A percentile compares a stretch with the other conserved stretches of the same genome.
These are phyloP conservation scores for Chrosomus eos DNA, from an alignment of 2,797 vertebrate species.

Conservation along the genomic window DNA sequence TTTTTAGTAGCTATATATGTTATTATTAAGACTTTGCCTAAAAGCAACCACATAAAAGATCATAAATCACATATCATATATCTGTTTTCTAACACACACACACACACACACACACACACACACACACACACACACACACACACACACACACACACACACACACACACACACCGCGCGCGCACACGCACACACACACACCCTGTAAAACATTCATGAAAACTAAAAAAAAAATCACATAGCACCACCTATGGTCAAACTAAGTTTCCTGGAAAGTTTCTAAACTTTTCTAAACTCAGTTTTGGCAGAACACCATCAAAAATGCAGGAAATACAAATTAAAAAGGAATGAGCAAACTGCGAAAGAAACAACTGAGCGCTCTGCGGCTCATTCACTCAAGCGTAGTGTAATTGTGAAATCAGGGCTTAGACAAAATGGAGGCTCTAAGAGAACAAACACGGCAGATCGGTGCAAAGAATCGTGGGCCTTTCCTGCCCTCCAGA, in stretches of 20 bases:
- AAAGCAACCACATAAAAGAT: neutral
- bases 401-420: conserved; percentile 42
- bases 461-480: conserved; percentile 53
- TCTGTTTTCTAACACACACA: neutral
- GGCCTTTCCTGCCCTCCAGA: conserved; percentile 64
- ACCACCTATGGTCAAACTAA: conserved; percentile 22
- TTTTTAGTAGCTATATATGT: neutral
- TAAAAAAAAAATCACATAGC: neutral
- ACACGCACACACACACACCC: no score
- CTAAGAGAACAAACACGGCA: conserved; percentile 38
- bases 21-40: neutral
- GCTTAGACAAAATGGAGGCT: conserved; percentile 57
- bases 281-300: conserved; percentile 21
- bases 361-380: conserved; percentile 31
- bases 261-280: conserved; percentile 4
- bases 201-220: neutral
- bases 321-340: conserved; percentile 26
- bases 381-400: conserved; percentile 38
- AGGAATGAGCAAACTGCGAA: conserved; percentile 36
- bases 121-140: no score
- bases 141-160: neutral
- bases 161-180: neutral
- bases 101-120: no score
- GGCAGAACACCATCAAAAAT: conserved; percentile 18
- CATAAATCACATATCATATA: neutral